phyloP scores from a whole-genome alignment of 2,888 invertebrate genomes.

The Thysanoteuthis rhombus region DNA sequence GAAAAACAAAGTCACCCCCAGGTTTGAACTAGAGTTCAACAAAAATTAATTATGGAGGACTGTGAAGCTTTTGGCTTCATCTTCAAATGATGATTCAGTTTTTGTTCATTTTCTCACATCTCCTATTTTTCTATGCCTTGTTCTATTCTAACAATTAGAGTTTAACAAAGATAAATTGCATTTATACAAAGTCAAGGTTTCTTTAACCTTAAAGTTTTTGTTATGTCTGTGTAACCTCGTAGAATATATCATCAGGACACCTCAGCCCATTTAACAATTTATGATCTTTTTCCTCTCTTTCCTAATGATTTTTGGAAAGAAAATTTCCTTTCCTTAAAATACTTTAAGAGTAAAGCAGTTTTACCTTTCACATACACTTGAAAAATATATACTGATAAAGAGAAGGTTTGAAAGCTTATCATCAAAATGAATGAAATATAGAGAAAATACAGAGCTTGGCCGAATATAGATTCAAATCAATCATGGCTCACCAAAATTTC shows the following conservation, averaged over 20 bases:
- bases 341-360: background rate
- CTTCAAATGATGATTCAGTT: no score
- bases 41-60: no score
- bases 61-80: no score
- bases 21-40: no score
- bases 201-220: background rate
- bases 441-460: no score
- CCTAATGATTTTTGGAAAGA: background rate
- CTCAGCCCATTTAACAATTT: background rate
- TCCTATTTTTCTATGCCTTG: background rate
- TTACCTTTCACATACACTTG: background rate
- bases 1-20: no score
- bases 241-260: background rate
- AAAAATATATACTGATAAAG: background rate
- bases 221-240: no score
- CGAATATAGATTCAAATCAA: no score
- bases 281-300: no score
- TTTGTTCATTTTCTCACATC: background rate
- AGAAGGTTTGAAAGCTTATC: no score
- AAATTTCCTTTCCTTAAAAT: background rate
- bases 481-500: no score
- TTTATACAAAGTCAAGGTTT: background rate
- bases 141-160: background rate
- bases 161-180: background rate
- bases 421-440: no score